Conservation (phyloP, 2,113 vertebrate genomes). For the Puma concolor region DNA sequence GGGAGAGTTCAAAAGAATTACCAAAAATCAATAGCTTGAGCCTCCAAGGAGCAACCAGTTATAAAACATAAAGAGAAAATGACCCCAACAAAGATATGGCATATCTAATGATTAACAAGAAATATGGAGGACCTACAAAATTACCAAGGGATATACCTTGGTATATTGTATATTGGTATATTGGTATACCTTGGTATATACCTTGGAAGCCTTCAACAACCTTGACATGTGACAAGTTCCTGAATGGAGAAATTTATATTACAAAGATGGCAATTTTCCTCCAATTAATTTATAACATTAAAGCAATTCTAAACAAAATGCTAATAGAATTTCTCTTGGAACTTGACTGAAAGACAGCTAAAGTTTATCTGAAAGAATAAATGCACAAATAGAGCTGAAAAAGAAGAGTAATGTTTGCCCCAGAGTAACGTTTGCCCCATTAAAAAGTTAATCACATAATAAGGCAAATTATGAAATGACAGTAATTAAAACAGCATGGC, state of each 20-base stretch:
- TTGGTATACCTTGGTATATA: too few relatives aligned
- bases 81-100: conserved; percentile 26
- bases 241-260: conserved; percentile 36
- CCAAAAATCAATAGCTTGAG: conserved; percentile 51
- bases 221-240: background rate
- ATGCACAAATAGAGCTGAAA: conserved; percentile 40
- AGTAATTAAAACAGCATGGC: conserved; percentile 45
- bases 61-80: conserved; percentile 35
- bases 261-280: background rate
- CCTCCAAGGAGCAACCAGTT: background rate
- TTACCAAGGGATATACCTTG: conserved; percentile 2
- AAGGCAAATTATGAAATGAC: conserved; percentile 49
- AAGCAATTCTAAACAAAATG: conserved; percentile 54
- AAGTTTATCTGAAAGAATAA: conserved; percentile 56
- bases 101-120: conserved; percentile 39
- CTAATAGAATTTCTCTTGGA: conserved; percentile 11
- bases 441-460: conserved; percentile 49
- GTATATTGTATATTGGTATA: too few relatives aligned
- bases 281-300: conserved; percentile 24
- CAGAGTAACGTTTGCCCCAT: conserved; percentile 32
- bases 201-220: conserved; percentile 15
- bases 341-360: conserved; percentile 48
- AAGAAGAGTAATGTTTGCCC: conserved; percentile 38
- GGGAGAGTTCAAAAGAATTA: conserved; percentile 47
- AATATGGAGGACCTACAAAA: conserved; percentile 29